Base-by-base conservation (phyloP, 1,140 invertebrate species). In the Helicoverpa zea region DNA sequence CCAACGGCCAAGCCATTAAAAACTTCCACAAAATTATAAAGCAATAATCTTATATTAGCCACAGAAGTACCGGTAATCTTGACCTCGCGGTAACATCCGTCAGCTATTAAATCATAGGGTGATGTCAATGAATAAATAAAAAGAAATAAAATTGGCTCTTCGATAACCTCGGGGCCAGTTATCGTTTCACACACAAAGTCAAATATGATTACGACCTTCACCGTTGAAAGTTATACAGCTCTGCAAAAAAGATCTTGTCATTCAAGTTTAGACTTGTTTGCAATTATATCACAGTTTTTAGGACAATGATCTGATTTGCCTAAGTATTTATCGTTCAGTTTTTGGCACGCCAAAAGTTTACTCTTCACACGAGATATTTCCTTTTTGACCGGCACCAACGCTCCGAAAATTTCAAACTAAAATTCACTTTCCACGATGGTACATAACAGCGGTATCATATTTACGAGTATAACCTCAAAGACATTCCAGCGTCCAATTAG, bases 401-500 rank as follows among this genome's bases (percentile, higher is more conserved):
- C 35, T 35, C 35, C 35, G 35, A 43, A 43, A 43, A 43, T 43
- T 30, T 30, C 9, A 14, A 29, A 29, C 29, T 30, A 61, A 61
- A 66, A 66, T 49, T 12, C 5, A 49, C n/a, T 35, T 14, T 49
- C 47, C 16, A 18, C 23, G n/a, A 68, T 18, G 35, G 64, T 23
- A 68, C 18, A 4, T 11, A 23, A 49, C 64, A 68, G 18, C 64
- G 4, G 64, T 68, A 68, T 68, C 64, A 68, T 43, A 68, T 68
- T 68, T 68, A 49, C 49, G 43, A 49, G 64, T 18, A 23, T 64
- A 18, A 43, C 43, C 43, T 49, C 64, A 68, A 68, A 68, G 64
- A 68, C 64, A 68, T 68, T 49, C 64, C 64, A 18, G 64, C 64
- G 9, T 66, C 63, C 63, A 66, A 66, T 66, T 66, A 66, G 63